Evolutionary conservation across 2,113 vertebrate species (phyloP).

Genomic region (Nannobrachium achirus): DNA sequence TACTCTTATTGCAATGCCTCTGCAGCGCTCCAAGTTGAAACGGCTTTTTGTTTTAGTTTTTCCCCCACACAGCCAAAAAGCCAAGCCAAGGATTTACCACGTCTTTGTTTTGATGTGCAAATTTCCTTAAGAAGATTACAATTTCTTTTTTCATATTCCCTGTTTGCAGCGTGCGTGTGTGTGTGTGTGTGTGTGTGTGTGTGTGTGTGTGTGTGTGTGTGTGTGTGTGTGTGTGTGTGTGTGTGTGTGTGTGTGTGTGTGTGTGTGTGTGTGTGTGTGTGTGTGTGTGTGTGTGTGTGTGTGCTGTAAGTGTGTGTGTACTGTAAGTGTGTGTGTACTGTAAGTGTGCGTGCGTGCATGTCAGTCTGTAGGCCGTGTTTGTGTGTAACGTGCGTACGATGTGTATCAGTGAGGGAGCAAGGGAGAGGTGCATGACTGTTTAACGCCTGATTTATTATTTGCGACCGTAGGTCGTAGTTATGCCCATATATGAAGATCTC

Average conservation of each 20-base stretch:
- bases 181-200: slow-evolving; percentile 7
- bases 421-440: slow-evolving; percentile 52
- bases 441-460: no score
- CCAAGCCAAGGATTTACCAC: slow-evolving; percentile 45
- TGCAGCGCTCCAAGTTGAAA: slow-evolving; percentile 32
- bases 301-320: no score
- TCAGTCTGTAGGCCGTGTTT: no score
- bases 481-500: no score
- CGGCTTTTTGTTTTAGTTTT: slow-evolving; percentile 26
- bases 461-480: no score
- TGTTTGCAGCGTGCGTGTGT: slow-evolving; percentile 34
- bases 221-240: slow-evolving; percentile 8
- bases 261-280: no score
- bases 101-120: slow-evolving; percentile 59
- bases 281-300: no score
- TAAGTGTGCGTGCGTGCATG: no score
- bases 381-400: no score
- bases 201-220: slow-evolving; percentile 14
- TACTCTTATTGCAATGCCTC: slow-evolving; percentile 40
- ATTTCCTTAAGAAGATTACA: slow-evolving; percentile 63
- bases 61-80: slow-evolving; percentile 36
- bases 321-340: no score
- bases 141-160: slow-evolving; percentile 39
- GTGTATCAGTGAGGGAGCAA: slow-evolving; percentile 32
- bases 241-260: no score